Percentiles rank a stretch among this genome's conserved stretches.
Conservation (phyloP, 2,888 invertebrate genomes). For the Drosophila kuntzei region DNA sequence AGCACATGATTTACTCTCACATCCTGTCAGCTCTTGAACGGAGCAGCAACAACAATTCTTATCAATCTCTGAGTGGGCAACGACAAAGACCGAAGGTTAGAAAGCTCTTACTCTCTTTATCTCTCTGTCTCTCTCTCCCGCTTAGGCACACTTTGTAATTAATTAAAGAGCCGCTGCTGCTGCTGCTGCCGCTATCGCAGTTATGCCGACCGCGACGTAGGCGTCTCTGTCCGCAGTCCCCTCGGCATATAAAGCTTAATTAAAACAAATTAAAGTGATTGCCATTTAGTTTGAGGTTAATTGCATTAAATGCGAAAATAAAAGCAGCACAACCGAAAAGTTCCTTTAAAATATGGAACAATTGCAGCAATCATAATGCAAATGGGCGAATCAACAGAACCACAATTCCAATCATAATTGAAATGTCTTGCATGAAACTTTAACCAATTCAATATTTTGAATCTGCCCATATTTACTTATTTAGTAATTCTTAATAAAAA, state of each 20-base stretch:
- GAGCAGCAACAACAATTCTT: conserved; percentile 15
- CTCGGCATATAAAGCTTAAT: conserved; percentile 82
- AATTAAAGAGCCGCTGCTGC: conserved; percentile 58
- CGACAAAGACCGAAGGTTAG: conserved; percentile 7
- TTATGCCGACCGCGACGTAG: conserved; percentile 36
- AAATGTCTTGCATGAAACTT: neutral
- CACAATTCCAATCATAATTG: neutral
- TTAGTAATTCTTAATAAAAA: neutral
- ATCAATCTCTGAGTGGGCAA: conserved; percentile 42
- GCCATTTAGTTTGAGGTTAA: conserved; percentile 85
- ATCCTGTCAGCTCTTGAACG: conserved; percentile 48
- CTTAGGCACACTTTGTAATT: conserved; percentile 54
- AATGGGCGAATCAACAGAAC: conserved; percentile 20
- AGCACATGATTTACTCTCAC: conserved; percentile 19
- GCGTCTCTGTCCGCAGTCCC: conserved; percentile 45
- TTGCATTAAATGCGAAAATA: conserved; percentile 83
- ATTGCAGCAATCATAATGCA: conserved; percentile 22
- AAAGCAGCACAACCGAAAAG: conserved; percentile 53
- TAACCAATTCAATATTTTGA: neutral
- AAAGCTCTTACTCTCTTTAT: conserved; percentile 24
- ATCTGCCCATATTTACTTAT: neutral
- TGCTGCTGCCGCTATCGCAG: conserved; percentile 19
- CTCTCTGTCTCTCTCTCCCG: conserved; percentile 4
- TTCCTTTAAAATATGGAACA: conserved; percentile 39
- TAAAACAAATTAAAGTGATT: conserved; percentile 85